phyloP scores from a whole-genome alignment of 2,113 vertebrate genomes.

The Coreoperca whiteheadi region DNA sequence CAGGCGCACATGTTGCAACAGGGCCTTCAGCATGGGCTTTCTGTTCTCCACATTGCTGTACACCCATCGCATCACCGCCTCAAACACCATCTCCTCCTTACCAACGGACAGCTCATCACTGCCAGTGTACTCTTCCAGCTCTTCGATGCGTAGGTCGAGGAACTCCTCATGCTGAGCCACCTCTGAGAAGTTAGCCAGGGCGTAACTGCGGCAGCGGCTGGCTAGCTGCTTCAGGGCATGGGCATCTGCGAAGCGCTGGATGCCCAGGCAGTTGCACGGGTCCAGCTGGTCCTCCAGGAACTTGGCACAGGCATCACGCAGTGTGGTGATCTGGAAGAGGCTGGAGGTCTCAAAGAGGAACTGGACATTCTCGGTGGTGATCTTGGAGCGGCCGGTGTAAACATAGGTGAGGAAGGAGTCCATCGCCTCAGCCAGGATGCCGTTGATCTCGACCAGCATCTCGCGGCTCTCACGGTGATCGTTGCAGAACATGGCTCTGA shows the following conservation, averaged over 20 bases:
- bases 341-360: conserved; percentile 97
- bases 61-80: conserved; percentile 98
- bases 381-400: conserved; percentile 96
- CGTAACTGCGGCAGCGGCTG: conserved; percentile 92
- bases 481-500: conserved; percentile 97
- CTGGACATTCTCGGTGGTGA: conserved; percentile 97
- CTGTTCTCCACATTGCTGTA: conserved; percentile 90
- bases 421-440: conserved; percentile 96
- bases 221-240: conserved; percentile 95
- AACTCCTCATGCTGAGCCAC: conserved; percentile 96
- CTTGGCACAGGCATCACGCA: conserved; percentile 96
- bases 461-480: conserved; percentile 94
- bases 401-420: conserved; percentile 97
- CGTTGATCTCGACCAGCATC: conserved; percentile 96
- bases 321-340: conserved; percentile 94
- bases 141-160: conserved; percentile 91
- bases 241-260: conserved; percentile 95
- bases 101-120: conserved; percentile 93
- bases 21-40: conserved; percentile 89
- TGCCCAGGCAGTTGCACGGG: conserved; percentile 97
- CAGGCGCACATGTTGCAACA: conserved; percentile 94
- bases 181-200: conserved; percentile 92
- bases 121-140: conserved; percentile 94
- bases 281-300: conserved; percentile 98
- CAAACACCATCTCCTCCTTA: conserved; percentile 96